Evolutionary conservation across 2,797 vertebrate genomes (phyloP).

Genomic region (Pipistrellus pygmaeus): DNA sequence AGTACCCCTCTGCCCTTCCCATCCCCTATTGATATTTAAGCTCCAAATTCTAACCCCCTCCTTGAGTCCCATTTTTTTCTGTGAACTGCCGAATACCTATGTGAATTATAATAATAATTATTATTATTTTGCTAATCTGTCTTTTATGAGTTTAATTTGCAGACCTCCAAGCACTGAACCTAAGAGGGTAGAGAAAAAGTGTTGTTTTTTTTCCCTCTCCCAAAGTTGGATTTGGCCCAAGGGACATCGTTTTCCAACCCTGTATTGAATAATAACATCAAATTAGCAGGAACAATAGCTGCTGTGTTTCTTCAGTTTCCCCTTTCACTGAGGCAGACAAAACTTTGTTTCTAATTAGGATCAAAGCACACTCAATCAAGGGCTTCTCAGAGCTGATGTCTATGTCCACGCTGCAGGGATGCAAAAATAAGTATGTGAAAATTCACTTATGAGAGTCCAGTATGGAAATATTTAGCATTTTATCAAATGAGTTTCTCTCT

Average conservation of each 20-base stretch:
- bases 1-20: not conserved
- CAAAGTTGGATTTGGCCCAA: slow-evolving; percentile 3
- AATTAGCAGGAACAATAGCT: slow-evolving; percentile 52
- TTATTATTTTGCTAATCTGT: not conserved
- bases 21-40: not conserved
- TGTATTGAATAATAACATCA: slow-evolving; percentile 42
- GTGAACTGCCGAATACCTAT: not conserved
- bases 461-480: slow-evolving; percentile 65
- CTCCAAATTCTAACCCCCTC: not conserved
- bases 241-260: not conserved
- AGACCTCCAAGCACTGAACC: not conserved
- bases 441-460: slow-evolving; percentile 43
- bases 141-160: slow-evolving; percentile 48
- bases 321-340: slow-evolving; percentile 55
- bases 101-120: not conserved
- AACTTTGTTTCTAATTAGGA: slow-evolving; percentile 68
- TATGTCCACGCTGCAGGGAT: not conserved
- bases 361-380: slow-evolving; percentile 51
- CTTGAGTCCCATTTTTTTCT: slow-evolving; percentile 23
- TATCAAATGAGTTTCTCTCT: slow-evolving; percentile 52
- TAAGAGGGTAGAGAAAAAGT: slow-evolving; percentile 6
- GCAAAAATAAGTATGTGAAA: slow-evolving; percentile 65
- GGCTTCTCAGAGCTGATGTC: slow-evolving; percentile 11
- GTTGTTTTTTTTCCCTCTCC: not conserved
- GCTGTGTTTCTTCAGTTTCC: slow-evolving; percentile 58